Conservation (phyloP, 2,888 invertebrate species). For the Drosophila differens region DNA sequence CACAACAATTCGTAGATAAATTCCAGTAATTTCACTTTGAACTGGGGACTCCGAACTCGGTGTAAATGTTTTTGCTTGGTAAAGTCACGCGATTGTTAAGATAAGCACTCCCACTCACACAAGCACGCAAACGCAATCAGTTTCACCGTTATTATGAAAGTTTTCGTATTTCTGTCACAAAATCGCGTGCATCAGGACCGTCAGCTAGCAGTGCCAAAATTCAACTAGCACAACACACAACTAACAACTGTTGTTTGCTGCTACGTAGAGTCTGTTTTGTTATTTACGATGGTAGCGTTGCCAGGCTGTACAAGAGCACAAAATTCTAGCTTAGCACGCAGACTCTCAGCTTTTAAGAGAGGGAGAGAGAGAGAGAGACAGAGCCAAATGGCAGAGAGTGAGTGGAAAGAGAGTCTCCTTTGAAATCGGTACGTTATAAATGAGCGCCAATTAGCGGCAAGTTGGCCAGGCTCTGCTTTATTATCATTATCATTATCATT, state of each 20-base stretch:
- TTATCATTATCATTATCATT: slow-evolving; percentile 57
- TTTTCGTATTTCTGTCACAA: slow-evolving; percentile 4
- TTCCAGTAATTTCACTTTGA: slow-evolving; percentile 36
- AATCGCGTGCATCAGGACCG: slow-evolving; percentile 31
- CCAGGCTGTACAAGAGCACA: slow-evolving; percentile 33
- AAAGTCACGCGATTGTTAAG: slow-evolving; percentile 70
- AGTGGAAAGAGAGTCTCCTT: not conserved
- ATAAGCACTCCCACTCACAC: slow-evolving; percentile 43
- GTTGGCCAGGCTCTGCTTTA: slow-evolving; percentile 46
- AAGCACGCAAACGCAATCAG: slow-evolving; percentile 14
- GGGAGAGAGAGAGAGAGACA: slow-evolving; percentile 2
- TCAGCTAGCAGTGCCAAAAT: slow-evolving; percentile 32
- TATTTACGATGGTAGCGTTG: slow-evolving; percentile 48
- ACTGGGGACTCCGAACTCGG: slow-evolving; percentile 14
- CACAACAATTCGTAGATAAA: slow-evolving; percentile 31
- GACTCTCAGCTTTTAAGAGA: slow-evolving; percentile 39
- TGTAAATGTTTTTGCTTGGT: slow-evolving; percentile 18
- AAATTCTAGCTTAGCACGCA: slow-evolving; percentile 34
- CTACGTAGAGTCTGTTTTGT: slow-evolving; percentile 43
- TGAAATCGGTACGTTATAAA: slow-evolving; percentile 55
- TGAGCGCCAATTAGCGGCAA: slow-evolving; percentile 68
- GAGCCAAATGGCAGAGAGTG: slow-evolving; percentile 1
- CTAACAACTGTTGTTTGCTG: slow-evolving; percentile 64
- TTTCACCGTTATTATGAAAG: slow-evolving; percentile 23
- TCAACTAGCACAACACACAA: slow-evolving; percentile 47